A percentile compares a stretch with the other conserved stretches of the same genome.
Evolutionary conservation across 2,888 invertebrate genomes (phyloP).

Genomic region (Galerucella nymphaeae): DNA sequence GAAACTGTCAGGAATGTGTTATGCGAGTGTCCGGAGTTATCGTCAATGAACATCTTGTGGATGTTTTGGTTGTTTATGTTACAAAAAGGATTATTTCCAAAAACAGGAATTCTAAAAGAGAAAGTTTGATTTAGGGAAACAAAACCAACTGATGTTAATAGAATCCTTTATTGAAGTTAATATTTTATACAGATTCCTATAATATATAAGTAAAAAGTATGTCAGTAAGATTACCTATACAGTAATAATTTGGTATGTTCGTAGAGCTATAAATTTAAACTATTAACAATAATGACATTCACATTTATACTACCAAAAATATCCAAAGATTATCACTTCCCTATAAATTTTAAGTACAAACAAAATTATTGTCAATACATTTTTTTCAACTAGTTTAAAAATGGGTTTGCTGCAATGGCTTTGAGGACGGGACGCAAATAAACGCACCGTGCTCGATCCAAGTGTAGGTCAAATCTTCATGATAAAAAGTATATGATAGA

Average conservation of each 20-base stretch:
- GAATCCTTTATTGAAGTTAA: conserved; percentile 43
- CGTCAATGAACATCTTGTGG: too few relatives aligned
- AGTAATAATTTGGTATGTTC: conserved; percentile 44
- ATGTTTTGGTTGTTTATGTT: too few relatives aligned
- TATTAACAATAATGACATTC: conserved; percentile 10
- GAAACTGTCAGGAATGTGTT: too few relatives aligned
- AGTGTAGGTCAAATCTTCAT: too few relatives aligned
- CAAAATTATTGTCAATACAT: conserved; percentile 20
- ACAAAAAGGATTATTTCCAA: too few relatives aligned
- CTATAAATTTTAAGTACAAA: conserved; percentile 5
- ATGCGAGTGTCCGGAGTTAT: too few relatives aligned
- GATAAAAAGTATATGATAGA: too few relatives aligned
- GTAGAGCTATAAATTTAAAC: conserved; percentile 23
- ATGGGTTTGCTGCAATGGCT: not conserved
- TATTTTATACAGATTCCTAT: conserved; percentile 39
- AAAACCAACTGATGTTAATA: conserved; percentile 25
- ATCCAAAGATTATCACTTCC: conserved; percentile 23
- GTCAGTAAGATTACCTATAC: conserved; percentile 35
- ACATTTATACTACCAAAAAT: conserved; percentile 12
- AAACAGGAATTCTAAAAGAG: too few relatives aligned
- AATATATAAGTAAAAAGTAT: conserved; percentile 38
- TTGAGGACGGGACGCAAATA: not conserved
- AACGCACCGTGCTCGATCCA: too few relatives aligned
- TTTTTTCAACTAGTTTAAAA: not conserved
- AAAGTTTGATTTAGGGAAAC: not conserved